Evolutionary conservation across 2,113 vertebrate genomes (phyloP), one percentile per base, ranked within the genome.

Genomic region (Psittacara wagleri): DNA sequence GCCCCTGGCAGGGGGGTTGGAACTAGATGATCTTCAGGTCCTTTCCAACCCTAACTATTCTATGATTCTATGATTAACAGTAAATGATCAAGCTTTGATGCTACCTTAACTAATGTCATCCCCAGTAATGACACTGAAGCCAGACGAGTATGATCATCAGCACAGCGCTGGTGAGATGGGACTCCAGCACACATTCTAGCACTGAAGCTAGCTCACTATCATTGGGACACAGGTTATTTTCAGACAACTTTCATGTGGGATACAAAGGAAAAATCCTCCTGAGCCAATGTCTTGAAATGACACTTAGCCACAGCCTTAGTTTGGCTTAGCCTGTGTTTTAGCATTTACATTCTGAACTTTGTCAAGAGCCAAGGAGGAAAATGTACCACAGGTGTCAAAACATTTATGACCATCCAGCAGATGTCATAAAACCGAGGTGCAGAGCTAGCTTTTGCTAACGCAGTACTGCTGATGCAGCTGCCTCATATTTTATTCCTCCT

Each of bases 121-220:
- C 37, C 11, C 49, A 77, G 82, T 46, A 64, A 41, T 3, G 12
- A 33, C 27, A 33, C 4, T 9, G 55, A n/a, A 59, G 18, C 20
- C 46, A 28, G 8, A 33, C 37, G 39, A n/a, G 12, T 11, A 27
- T 1, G 2, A 28, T 4, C 28, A 4, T 0, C 27, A 74, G 46
- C 70, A 49, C 48, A 84, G 68, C 43, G 57, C 28, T 37, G 39
- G 28, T 4, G 54, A 52, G 28, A 17, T 2, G 7, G 72, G 39
- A 51, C 19, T 8, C 63, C 85, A 83, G 31, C 28, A 85, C 79
- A 20, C 39, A 25, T 52, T 16, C 33, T 63, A 31, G 8, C 0
- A 10, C 35, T n/a, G 35, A 63, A 63, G 28, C 19, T 62, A 12
- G 64, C 67, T 41, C 2, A 0, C 69, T 54, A 3, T 28, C 51